phyloP scores from a whole-genome alignment of 2,797 vertebrate species.

The Sitta carolinensis region DNA sequence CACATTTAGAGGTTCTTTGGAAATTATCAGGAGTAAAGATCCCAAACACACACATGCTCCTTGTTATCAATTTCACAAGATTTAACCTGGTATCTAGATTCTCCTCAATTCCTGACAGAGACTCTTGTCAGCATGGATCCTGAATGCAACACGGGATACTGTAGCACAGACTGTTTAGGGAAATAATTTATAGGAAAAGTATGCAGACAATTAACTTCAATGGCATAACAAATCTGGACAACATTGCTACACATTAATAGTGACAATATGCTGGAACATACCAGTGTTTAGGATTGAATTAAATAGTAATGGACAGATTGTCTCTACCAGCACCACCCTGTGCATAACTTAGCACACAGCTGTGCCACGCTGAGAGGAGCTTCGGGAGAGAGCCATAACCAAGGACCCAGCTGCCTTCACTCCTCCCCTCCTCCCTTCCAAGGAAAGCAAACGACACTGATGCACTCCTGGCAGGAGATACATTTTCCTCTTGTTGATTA shows the following conservation, averaged over 20 bases:
- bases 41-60: background rate
- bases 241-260: constrained; percentile 21
- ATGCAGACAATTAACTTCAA: constrained; percentile 40
- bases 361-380: background rate
- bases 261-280: constrained; percentile 19
- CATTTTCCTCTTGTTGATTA: background rate
- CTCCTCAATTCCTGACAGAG: background rate
- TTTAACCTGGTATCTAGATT: background rate
- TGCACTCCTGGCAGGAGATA: background rate
- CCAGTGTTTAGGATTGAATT: constrained; percentile 17
- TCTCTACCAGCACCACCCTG: constrained; percentile 6
- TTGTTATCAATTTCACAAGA: background rate
- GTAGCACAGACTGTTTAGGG: background rate
- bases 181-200: constrained; percentile 24
- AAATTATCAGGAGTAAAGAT: background rate
- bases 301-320: constrained; percentile 40
- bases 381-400: background rate
- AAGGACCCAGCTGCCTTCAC: background rate
- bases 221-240: constrained; percentile 25
- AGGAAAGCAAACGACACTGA: background rate
- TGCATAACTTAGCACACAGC: background rate
- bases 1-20: background rate
- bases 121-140: background rate
- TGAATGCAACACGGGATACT: background rate
- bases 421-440: background rate